Percentiles rank a stretch among this genome's conserved stretches.
These are phyloP conservation scores for Pilophorus perplexus DNA, from an alignment of 2,888 invertebrate species.

Conservation along the genomic window DNA sequence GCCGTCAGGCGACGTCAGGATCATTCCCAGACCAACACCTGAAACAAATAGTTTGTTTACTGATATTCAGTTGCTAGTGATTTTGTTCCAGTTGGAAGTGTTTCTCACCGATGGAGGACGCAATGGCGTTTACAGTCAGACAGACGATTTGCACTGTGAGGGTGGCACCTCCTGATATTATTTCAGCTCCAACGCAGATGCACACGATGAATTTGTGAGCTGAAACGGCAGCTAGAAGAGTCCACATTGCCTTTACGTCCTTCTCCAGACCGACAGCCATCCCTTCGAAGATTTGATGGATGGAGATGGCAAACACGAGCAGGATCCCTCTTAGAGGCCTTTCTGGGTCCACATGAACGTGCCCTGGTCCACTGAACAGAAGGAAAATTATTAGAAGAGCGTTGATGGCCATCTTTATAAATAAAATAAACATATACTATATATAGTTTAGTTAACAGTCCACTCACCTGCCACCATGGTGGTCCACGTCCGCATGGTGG, in stretches of 20 bases:
- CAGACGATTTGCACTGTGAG: slow-evolving; percentile 61
- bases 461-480: background rate
- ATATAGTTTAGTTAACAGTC: too few relatives aligned
- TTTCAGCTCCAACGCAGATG: slow-evolving; percentile 57
- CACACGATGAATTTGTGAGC: slow-evolving; percentile 66
- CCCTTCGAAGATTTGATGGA: slow-evolving; percentile 70
- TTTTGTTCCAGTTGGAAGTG: background rate
- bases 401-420: background rate
- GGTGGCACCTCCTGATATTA: slow-evolving; percentile 56
- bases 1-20: slow-evolving; percentile 53
- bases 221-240: slow-evolving; percentile 62
- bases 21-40: slow-evolving; percentile 58
- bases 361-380: slow-evolving; percentile 12
- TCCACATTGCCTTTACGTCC: slow-evolving; percentile 59
- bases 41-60: background rate
- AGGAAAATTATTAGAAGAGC: background rate
- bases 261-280: slow-evolving; percentile 75
- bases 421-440: too few relatives aligned
- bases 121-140: slow-evolving; percentile 62
- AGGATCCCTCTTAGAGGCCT: slow-evolving; percentile 47
- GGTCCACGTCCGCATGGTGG: background rate
- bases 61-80: background rate
- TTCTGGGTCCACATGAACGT: slow-evolving; percentile 23
- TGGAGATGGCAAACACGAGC: slow-evolving; percentile 62
- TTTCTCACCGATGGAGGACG: slow-evolving; percentile 57